phyloP scores from a whole-genome alignment of 2,888 invertebrate species.

The Macaria liturata region DNA sequence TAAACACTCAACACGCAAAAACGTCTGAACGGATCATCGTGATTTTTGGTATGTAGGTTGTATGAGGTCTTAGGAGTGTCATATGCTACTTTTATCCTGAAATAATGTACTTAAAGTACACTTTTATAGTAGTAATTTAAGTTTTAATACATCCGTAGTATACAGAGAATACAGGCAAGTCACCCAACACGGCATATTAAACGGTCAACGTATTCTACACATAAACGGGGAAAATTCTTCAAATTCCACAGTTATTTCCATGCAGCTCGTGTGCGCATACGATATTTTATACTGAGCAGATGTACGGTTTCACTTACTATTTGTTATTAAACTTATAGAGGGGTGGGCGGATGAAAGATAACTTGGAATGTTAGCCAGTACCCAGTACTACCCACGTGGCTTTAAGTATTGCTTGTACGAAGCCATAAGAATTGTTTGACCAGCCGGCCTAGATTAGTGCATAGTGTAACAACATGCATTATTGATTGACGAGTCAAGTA shows the following conservation, averaged over 20 bases:
- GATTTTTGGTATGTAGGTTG: no score
- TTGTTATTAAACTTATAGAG: constrained; percentile 28
- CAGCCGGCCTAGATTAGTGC: constrained; percentile 17
- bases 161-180: no score
- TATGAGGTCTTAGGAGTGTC: no score
- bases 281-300: constrained; percentile 12
- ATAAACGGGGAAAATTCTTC: constrained; percentile 20
- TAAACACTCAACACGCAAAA: no score
- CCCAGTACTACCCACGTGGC: constrained; percentile 26
- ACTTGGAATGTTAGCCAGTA: constrained; percentile 8
- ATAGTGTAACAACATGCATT: constrained; percentile 1
- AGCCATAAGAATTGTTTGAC: constrained; percentile 34
- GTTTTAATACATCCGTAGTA: no score
- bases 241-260: constrained; percentile 19
- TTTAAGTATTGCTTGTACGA: constrained; percentile 10
- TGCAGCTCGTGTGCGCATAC: constrained; percentile 8
- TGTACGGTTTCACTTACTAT: constrained; percentile 25
- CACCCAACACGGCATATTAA: neutral
- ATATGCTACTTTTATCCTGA: no score
- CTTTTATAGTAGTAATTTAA: no score
- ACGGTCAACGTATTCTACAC: constrained; percentile 10
- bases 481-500: no score
- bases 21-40: no score
- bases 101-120: no score
- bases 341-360: constrained; percentile 30